Evolutionary conservation across 2,113 vertebrate genomes (phyloP).

Genomic region (Zosterops lateralis): DNA sequence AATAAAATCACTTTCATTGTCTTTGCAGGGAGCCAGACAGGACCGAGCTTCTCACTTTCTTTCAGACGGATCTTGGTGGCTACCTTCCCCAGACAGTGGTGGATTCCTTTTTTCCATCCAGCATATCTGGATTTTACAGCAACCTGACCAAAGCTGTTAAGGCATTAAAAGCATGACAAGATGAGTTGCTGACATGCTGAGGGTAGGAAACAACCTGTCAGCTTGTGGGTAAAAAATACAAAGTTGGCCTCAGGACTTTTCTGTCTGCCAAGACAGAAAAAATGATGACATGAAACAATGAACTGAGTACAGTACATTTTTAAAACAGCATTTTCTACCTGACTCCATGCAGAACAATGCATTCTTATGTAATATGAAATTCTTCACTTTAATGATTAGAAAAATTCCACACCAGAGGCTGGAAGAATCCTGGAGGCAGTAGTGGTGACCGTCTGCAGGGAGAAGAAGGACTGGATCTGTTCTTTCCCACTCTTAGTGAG

Average conservation of each 20-base stretch:
- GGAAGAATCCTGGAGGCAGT: not conserved
- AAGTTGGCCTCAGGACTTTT: not conserved
- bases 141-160: conserved; percentile 84
- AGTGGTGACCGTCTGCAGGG: not conserved
- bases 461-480: not conserved
- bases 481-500: not conserved
- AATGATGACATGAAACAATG: not conserved
- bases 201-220: not conserved
- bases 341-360: not conserved
- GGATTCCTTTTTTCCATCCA: conserved; percentile 92
- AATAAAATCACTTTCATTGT: not conserved
- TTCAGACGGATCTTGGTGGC: conserved; percentile 93
- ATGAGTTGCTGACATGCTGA: not conserved
- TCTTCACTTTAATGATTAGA: not conserved
- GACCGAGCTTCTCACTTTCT: conserved; percentile 87
- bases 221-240: not conserved
- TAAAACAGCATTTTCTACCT: not conserved
- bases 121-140: conserved; percentile 86
- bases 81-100: conserved; percentile 88
- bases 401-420: not conserved
- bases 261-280: not conserved
- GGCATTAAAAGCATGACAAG: conserved; percentile 68
- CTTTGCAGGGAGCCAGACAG: conserved; percentile 82
- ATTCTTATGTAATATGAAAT: not conserved
- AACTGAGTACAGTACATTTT: not conserved